These are phyloP conservation scores for Platycheirus rosarum DNA, from an alignment of 2,888 invertebrate species.

Conservation along the genomic window DNA sequence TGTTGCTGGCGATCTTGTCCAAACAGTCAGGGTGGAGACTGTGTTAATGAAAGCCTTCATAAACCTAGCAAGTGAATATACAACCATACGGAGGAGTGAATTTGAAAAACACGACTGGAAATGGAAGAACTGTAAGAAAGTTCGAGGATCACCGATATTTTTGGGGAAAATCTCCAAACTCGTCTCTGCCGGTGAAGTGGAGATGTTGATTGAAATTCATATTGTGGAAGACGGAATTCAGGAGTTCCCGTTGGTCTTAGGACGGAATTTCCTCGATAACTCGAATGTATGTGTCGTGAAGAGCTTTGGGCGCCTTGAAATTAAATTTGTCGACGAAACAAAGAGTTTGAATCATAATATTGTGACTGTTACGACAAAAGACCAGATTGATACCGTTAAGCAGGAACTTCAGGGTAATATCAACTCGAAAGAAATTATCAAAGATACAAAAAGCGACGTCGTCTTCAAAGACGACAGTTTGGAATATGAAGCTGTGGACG, in stretches of 20 bases:
- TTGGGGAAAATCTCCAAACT: constrained; percentile 4
- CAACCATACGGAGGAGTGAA: constrained; percentile 24
- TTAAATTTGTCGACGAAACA: constrained; percentile 14
- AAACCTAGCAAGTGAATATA: constrained; percentile 28
- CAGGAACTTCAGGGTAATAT: too few species aligned
- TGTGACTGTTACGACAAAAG: too few species aligned
- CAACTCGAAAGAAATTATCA: too few species aligned
- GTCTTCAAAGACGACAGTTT: too few species aligned
- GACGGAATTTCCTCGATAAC: constrained; percentile 40
- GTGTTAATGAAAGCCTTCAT: constrained; percentile 27
- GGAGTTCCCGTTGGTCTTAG: constrained; percentile 33
- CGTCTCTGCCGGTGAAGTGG: constrained; percentile 19
- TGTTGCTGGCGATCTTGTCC: constrained; percentile 15
- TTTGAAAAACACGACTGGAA: constrained; percentile 20
- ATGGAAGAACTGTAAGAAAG: not conserved
- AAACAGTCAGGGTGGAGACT: not conserved
- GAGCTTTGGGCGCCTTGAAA: constrained; percentile 6
- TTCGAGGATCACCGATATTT: not conserved
- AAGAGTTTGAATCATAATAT: not conserved
- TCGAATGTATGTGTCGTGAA: constrained; percentile 30
- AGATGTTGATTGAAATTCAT: constrained; percentile 24
- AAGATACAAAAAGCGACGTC: too few species aligned
- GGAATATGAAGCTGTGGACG: too few species aligned
- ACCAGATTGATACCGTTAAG: too few species aligned
- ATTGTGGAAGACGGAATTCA: constrained; percentile 32